phyloP scores from a whole-genome alignment of 2,113 vertebrate genomes.

The Pterocles burchelli region DNA sequence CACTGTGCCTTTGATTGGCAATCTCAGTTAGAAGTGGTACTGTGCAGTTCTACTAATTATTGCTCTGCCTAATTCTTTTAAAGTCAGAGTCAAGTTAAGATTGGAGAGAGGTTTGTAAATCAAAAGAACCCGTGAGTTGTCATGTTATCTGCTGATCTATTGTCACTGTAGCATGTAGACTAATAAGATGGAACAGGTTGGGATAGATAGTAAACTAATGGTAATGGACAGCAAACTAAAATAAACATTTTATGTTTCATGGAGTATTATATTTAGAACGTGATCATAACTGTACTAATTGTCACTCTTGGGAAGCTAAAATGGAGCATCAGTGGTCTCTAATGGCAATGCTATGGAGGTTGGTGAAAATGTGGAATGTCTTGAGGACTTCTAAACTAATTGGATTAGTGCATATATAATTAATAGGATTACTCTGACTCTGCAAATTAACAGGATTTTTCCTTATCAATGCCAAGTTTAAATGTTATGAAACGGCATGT shows the following conservation, averaged over 20 bases:
- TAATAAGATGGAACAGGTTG: background rate
- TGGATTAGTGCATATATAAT: slow-evolving; percentile 53
- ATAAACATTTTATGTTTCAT: background rate
- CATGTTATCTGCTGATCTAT: background rate
- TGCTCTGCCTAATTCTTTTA: background rate
- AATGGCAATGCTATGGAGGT: background rate
- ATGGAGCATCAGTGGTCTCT: background rate
- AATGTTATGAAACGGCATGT: background rate
- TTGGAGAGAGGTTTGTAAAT: background rate
- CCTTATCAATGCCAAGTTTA: slow-evolving; percentile 38
- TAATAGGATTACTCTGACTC: slow-evolving; percentile 37
- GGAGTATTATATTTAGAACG: background rate
- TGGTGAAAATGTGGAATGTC: slow-evolving; percentile 13
- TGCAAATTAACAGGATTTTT: slow-evolving; percentile 41
- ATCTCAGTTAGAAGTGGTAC: background rate
- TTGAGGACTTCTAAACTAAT: slow-evolving; percentile 30
- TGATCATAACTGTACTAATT: background rate
- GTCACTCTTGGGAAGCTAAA: background rate
- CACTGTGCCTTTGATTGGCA: background rate
- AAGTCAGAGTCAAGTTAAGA: background rate
- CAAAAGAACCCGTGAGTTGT: background rate
- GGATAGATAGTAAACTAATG: background rate
- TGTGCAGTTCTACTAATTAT: background rate
- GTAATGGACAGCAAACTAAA: background rate
- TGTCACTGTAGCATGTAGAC: background rate